phyloP scores from a whole-genome alignment of 2,113 vertebrate genomes.

The Pyxicephalus adspersus region DNA sequence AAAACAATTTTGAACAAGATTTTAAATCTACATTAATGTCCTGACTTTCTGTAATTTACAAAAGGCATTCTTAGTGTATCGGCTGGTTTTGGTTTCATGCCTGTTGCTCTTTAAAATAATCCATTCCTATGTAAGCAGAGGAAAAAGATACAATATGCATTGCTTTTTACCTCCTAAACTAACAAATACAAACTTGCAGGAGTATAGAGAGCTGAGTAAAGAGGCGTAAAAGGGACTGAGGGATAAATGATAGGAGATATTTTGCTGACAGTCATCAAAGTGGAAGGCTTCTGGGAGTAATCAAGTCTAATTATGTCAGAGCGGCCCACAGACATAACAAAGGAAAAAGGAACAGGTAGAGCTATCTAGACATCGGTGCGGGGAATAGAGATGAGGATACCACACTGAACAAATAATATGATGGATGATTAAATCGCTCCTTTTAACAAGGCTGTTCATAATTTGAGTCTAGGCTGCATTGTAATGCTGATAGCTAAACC shows the following conservation, averaged over 20 bases:
- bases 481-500: slow-evolving; percentile 10
- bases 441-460: neutral
- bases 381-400: slow-evolving; percentile 4
- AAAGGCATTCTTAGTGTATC: too few relatives aligned
- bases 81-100: too few relatives aligned
- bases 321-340: slow-evolving; percentile 31
- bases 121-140: too few relatives aligned
- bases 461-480: neutral
- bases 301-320: slow-evolving; percentile 43
- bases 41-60: too few relatives aligned
- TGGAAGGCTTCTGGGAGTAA: slow-evolving; percentile 39
- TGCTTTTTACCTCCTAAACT: slow-evolving; percentile 29
- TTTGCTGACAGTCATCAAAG: slow-evolving; percentile 48
- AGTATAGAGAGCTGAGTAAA: slow-evolving; percentile 22
- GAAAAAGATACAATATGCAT: slow-evolving; percentile 22
- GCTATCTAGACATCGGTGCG: slow-evolving; percentile 1
- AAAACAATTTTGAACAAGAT: too few relatives aligned
- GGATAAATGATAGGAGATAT: slow-evolving; percentile 42
- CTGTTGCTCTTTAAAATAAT: too few relatives aligned
- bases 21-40: too few relatives aligned
- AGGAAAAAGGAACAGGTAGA: slow-evolving; percentile 29
- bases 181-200: slow-evolving; percentile 3
- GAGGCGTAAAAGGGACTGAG: slow-evolving; percentile 21
- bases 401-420: slow-evolving; percentile 23
- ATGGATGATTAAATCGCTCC: slow-evolving; percentile 22